Conservation (phyloP, 2,113 vertebrate species). For the Amazona guildingii region DNA sequence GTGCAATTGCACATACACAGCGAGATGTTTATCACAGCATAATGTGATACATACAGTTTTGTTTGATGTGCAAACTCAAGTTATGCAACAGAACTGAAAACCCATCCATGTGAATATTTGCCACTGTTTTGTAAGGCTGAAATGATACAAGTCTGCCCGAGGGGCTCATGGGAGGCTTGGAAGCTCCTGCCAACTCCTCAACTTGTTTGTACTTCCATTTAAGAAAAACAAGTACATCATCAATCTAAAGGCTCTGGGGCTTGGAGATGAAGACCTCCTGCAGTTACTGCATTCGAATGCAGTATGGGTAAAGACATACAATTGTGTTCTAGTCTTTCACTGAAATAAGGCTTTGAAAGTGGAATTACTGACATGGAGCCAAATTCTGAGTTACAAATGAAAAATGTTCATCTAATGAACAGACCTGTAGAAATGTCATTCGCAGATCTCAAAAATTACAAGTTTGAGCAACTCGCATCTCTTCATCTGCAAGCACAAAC, state of each 20-base stretch:
- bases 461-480: background rate
- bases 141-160: background rate
- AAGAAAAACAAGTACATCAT: background rate
- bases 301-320: background rate
- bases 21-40: background rate
- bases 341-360: background rate
- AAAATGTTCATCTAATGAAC: background rate
- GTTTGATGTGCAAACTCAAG: background rate
- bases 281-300: background rate
- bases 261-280: background rate
- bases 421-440: background rate
- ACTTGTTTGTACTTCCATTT: background rate
- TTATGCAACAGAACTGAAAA: background rate
- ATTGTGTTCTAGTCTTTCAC: background rate
- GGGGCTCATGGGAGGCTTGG: background rate
- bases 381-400: background rate
- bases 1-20: background rate
- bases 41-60: background rate
- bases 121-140: background rate
- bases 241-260: background rate
- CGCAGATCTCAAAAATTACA: background rate
- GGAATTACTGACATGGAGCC: background rate
- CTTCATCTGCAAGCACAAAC: background rate
- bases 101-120: background rate
- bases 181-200: background rate